phyloP scores from a whole-genome alignment of 1,140 invertebrate genomes.

The Myzus persicae region DNA sequence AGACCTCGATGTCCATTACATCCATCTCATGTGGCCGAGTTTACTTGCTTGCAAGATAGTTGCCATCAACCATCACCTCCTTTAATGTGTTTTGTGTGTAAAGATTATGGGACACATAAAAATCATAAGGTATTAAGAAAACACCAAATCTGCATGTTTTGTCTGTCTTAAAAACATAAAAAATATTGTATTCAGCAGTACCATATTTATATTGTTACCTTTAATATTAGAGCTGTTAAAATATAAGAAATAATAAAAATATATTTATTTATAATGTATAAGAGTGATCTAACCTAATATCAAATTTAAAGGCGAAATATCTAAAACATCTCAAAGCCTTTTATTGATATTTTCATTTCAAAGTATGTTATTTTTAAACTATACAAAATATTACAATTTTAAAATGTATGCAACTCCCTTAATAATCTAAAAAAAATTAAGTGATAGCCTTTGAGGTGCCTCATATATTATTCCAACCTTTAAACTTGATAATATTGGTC shows the following conservation, averaged over 20 bases:
- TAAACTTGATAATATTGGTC: too few species aligned
- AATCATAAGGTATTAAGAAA: conserved; percentile 67
- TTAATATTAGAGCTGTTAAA: neutral
- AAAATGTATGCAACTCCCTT: neutral
- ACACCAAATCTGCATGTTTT: neutral
- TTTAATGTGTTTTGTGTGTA: conserved; percentile 72
- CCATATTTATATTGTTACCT: neutral
- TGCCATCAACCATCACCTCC: conserved; percentile 66
- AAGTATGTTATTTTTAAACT: neutral
- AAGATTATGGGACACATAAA: conserved; percentile 70
- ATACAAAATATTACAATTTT: neutral
- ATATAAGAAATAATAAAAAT: neutral
- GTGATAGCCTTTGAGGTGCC: too few species aligned
- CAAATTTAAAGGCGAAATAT: neutral
- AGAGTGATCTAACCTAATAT: neutral
- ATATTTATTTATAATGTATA: neutral
- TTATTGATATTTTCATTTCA: neutral
- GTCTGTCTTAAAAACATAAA: neutral
- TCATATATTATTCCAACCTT: too few species aligned
- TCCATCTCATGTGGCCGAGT: conserved; percentile 70
- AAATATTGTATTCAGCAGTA: neutral
- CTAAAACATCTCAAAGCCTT: neutral
- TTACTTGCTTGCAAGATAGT: conserved; percentile 70
- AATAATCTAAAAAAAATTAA: neutral
- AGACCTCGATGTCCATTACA: conserved; percentile 71